phyloP scores from a whole-genome alignment of 2,797 vertebrate species.

The Mallotus villosus region DNA sequence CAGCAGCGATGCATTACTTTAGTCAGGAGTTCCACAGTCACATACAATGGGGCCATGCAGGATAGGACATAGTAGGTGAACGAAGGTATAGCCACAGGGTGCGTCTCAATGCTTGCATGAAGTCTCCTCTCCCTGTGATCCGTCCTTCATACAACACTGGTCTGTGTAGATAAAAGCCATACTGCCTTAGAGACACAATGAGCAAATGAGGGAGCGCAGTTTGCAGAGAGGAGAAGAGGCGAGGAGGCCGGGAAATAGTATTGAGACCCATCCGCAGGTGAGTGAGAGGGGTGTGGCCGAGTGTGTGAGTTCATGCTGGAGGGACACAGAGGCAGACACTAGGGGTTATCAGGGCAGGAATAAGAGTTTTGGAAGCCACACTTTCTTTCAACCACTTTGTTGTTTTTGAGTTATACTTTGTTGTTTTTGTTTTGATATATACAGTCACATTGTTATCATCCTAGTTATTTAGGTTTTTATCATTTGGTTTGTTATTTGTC shows the following conservation, averaged over 20 bases:
- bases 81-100: conserved; percentile 3
- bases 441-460: background rate
- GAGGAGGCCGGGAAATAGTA: conserved; percentile 11
- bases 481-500: conserved; percentile 20
- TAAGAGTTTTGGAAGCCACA: conserved; percentile 33
- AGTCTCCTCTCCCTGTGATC: conserved; percentile 29
- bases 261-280: conserved; percentile 42
- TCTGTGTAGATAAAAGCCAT: background rate
- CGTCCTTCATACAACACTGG: background rate
- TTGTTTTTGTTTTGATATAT: conserved; percentile 16
- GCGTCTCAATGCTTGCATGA: conserved; percentile 36
- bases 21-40: conserved; percentile 46
- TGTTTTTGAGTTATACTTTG: conserved; percentile 35
- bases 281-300: conserved; percentile 36
- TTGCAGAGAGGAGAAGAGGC: background rate
- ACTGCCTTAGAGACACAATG: background rate
- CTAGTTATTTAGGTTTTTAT: conserved; percentile 1
- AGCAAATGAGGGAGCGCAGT: background rate
- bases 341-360: background rate
- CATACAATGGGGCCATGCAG: conserved; percentile 63
- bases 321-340: conserved; percentile 61
- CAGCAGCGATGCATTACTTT: conserved; percentile 55
- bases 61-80: conserved; percentile 35
- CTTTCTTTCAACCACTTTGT: conserved; percentile 28
- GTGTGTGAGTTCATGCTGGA: conserved; percentile 68